A percentile compares a stretch with the other conserved stretches of the same genome.
Conservation (phyloP, 2,797 vertebrate genomes). For the Dromococcyx pavoninus region DNA sequence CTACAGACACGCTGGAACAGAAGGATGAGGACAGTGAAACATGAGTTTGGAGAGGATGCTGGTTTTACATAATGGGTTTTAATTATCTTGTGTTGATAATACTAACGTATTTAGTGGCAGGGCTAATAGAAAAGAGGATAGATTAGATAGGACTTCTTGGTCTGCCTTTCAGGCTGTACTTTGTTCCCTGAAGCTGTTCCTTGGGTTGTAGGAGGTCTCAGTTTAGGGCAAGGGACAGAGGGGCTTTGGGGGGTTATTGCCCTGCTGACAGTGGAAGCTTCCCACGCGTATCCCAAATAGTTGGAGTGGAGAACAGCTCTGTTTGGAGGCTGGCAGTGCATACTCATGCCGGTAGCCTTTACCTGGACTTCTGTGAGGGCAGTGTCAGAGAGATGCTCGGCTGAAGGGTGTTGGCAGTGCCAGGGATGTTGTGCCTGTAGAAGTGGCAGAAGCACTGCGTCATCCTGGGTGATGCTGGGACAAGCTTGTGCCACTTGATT, state of each 20-base stretch:
- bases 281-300: background rate
- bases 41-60: background rate
- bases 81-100: background rate
- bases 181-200: background rate
- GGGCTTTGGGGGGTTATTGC: background rate
- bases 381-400: accelerated
- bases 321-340: background rate
- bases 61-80: background rate
- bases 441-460: background rate
- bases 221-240: background rate
- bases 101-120: background rate
- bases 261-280: background rate
- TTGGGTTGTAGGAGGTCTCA: background rate
- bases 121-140: background rate
- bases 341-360: background rate
- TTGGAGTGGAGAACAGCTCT: background rate
- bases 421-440: background rate
- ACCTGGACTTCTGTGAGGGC: background rate
- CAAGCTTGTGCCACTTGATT: background rate
- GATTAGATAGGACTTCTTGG: background rate
- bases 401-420: background rate
- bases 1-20: background rate
- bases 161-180: background rate
- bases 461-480: background rate
- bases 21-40: background rate